Percentiles rank a stretch among this genome's conserved stretches.
phyloP scores from a whole-genome alignment of 1,140 invertebrate species.

The Plodia interpunctella region DNA sequence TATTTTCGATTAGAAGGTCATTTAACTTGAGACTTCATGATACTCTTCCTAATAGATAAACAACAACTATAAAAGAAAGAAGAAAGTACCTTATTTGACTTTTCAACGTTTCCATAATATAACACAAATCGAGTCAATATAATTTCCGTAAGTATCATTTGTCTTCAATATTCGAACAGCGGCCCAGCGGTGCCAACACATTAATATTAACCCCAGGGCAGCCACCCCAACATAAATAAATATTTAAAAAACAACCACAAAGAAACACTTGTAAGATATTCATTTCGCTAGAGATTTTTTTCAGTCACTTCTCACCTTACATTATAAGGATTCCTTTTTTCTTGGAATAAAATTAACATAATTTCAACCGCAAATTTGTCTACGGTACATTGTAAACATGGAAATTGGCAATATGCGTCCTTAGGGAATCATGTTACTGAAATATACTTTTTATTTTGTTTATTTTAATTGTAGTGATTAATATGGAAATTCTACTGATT shows the following conservation, averaged over 20 bases:
- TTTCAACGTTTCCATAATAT: no score
- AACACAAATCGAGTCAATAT: no score
- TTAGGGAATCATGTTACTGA: constrained; percentile 23
- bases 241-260: constrained; percentile 53
- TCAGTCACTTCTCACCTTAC: constrained; percentile 40
- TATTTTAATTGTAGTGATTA: not conserved
- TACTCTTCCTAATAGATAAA: no score
- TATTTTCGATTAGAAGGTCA: no score
- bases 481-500: no score
- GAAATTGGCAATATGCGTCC: constrained; percentile 39
- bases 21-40: no score
- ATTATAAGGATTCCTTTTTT: constrained; percentile 39
- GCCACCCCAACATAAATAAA: constrained; percentile 46
- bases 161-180: not conserved
- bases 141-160: not conserved
- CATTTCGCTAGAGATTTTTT: constrained; percentile 37
- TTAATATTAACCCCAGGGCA: constrained; percentile 42
- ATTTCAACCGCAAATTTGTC: constrained; percentile 42
- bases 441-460: constrained; percentile 15
- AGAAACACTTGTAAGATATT: constrained; percentile 52
- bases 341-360: constrained; percentile 54
- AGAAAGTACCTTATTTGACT: no score
- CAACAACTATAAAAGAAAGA: no score
- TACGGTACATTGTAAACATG: constrained; percentile 50
- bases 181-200: constrained; percentile 16